These are phyloP conservation scores for Pitta sordida DNA, from an alignment of 2,113 vertebrate genomes.

Conservation along the genomic window DNA sequence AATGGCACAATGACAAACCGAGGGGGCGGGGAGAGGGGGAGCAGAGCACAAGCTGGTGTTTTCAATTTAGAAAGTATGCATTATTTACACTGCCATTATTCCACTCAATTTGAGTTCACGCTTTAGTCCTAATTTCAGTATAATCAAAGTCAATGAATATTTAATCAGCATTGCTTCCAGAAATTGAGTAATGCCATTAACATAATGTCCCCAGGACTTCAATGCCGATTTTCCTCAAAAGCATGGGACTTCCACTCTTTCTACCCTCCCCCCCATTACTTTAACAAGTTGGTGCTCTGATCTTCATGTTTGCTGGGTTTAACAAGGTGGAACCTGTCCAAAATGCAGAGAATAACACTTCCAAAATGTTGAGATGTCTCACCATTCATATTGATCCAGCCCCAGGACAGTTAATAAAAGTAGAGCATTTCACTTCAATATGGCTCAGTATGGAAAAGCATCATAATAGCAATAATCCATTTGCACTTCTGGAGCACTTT, in stretches of 20 bases:
- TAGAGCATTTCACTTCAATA: not conserved
- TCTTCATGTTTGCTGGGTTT: not conserved
- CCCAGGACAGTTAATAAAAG: not conserved
- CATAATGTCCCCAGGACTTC: constrained; percentile 84
- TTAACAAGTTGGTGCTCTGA: constrained; percentile 14
- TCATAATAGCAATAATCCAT: not conserved
- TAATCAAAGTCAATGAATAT: constrained; percentile 93
- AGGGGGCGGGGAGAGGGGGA: constrained; percentile 56
- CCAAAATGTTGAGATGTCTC: not conserved
- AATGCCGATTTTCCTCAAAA: constrained; percentile 77
- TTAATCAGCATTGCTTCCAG: constrained; percentile 89
- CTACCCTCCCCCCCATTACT: constrained; percentile 34
- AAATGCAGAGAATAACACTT: not conserved
- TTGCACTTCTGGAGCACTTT: constrained; percentile 38
- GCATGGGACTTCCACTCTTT: constrained; percentile 58
- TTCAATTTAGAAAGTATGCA: constrained; percentile 88
- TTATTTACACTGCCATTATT: constrained; percentile 90
- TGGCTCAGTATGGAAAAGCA: not conserved
- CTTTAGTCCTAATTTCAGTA: constrained; percentile 89
- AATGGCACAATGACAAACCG: constrained; percentile 77
- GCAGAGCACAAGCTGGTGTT: constrained; percentile 78
- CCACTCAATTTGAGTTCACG: constrained; percentile 85
- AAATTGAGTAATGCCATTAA: constrained; percentile 89
- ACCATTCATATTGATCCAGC: not conserved
- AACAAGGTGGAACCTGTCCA: not conserved